Percentiles rank a stretch among this genome's conserved stretches.
These are phyloP conservation scores for Drosophila kuntzei DNA, from an alignment of 2,888 invertebrate genomes.

Conservation along the genomic window DNA sequence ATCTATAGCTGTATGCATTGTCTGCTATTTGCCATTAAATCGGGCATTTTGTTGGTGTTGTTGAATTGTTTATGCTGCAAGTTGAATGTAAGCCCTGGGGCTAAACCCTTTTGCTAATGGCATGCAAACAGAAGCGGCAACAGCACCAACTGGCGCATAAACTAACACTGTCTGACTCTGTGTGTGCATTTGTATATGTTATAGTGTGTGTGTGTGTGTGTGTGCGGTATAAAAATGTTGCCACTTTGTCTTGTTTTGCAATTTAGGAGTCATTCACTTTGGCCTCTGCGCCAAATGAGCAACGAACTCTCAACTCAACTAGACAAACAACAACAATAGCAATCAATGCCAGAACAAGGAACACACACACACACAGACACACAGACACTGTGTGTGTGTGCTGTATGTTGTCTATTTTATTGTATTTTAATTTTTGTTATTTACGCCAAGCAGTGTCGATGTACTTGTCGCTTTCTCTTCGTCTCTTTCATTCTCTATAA, in stretches of 20 bases:
- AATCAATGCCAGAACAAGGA: slow-evolving; percentile 64
- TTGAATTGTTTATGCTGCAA: slow-evolving; percentile 42
- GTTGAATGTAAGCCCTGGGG: slow-evolving; percentile 23
- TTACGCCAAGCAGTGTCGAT: slow-evolving; percentile 61
- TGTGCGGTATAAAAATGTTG: slow-evolving; percentile 45
- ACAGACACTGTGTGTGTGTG: slow-evolving; percentile 9
- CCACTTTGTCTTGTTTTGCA: slow-evolving; percentile 69
- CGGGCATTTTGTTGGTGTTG: slow-evolving; percentile 27
- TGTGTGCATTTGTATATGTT: slow-evolving; percentile 16
- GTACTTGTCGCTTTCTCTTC: slow-evolving; percentile 39
- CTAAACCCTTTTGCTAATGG: slow-evolving; percentile 48
- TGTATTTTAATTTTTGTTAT: slow-evolving; percentile 78
- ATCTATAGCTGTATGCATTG: slow-evolving; percentile 27
- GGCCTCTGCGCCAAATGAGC: slow-evolving; percentile 61
- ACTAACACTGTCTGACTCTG: slow-evolving; percentile 28
- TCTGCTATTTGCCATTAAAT: slow-evolving; percentile 33
- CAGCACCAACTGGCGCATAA: slow-evolving; percentile 29
- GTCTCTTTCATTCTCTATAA: not conserved
- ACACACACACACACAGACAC: slow-evolving; percentile 26
- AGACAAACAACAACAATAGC: slow-evolving; percentile 46
- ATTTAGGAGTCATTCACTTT: slow-evolving; percentile 74
- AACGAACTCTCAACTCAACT: slow-evolving; percentile 70
- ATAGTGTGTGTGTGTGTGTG: slow-evolving; percentile 17
- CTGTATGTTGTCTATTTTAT: slow-evolving; percentile 76
- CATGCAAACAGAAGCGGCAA: slow-evolving; percentile 32